Conservation (phyloP, 2,113 vertebrate species). For the Haplochromis burtoni region DNA sequence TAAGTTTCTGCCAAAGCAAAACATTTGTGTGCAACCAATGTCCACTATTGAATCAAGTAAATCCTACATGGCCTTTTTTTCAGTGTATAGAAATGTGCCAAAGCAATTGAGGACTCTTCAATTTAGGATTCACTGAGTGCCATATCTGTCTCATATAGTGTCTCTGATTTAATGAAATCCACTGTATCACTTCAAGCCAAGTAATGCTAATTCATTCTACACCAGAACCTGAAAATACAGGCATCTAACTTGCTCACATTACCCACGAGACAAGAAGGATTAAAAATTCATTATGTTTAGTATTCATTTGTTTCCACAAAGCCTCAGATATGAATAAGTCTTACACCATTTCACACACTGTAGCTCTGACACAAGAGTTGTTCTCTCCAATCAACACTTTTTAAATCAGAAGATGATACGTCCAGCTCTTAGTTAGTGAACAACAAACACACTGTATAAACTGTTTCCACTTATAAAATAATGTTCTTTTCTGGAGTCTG, state of each 20-base stretch:
- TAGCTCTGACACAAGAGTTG: background rate
- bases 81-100: background rate
- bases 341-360: background rate
- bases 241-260: background rate
- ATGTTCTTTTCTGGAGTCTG: background rate
- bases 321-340: background rate
- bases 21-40: too few species aligned
- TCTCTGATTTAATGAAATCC: background rate
- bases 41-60: too few species aligned
- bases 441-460: background rate
- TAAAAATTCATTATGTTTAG: background rate
- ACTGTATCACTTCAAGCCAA: background rate
- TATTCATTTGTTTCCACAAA: background rate
- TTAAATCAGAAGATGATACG: background rate
- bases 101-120: background rate
- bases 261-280: background rate
- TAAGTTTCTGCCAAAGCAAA: too few species aligned
- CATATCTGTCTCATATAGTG: background rate
- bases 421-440: background rate
- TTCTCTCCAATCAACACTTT: background rate
- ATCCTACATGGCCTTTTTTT: too few species aligned
- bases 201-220: background rate
- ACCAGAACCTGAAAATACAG: background rate
- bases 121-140: background rate
- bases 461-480: background rate